Conservation (phyloP, 2,797 vertebrate species). For the Lepilemur septentrionalis region DNA sequence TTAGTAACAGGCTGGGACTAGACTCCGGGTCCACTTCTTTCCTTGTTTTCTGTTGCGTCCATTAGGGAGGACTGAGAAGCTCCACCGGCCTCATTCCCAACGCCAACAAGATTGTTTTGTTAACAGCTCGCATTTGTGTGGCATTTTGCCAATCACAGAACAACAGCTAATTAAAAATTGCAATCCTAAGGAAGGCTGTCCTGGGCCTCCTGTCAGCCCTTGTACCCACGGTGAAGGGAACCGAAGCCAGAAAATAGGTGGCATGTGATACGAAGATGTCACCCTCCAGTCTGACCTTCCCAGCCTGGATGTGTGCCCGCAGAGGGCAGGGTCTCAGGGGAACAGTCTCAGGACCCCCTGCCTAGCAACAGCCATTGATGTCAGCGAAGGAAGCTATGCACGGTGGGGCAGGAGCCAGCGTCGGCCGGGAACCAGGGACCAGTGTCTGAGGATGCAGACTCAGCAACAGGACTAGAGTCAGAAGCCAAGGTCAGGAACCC, state of each 20-base stretch:
- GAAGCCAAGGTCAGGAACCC: not conserved
- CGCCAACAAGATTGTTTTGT: not conserved
- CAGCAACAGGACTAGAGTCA: not conserved
- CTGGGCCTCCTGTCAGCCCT: too few relatives aligned
- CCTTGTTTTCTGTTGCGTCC: not conserved
- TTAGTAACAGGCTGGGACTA: not conserved
- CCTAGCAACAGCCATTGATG: not conserved
- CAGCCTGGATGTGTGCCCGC: not conserved
- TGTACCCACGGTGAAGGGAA: not conserved
- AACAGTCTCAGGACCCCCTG: not conserved
- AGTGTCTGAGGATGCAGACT: not conserved
- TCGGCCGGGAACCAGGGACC: not conserved
- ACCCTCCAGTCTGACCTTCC: not conserved
- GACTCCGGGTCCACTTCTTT: not conserved
- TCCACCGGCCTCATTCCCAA: not conserved
- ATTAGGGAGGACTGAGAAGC: not conserved
- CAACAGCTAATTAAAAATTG: not conserved
- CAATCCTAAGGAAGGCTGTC: not conserved
- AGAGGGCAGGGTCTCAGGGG: fast-evolving
- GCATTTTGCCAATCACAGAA: not conserved
- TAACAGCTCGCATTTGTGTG: not conserved
- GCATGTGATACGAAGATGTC: not conserved
- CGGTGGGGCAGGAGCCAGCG: not conserved
- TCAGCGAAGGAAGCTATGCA: not conserved
- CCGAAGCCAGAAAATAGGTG: not conserved